Evolutionary conservation across 1,140 invertebrate species (phyloP).

Genomic region (Hylaeus volcanicus): DNA sequence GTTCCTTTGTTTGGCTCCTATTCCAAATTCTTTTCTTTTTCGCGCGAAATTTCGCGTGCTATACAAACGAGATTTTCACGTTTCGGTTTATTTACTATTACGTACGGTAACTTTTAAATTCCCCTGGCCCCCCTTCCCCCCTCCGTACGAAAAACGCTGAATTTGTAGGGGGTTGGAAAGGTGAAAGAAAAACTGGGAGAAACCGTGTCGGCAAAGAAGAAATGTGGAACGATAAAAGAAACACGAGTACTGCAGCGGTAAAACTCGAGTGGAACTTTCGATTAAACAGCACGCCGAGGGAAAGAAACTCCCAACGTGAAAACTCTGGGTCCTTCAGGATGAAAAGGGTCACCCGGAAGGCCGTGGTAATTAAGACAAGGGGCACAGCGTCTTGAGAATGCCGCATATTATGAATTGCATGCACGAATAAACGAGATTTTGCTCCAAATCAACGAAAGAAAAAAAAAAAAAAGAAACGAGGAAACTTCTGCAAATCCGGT

Average conservation of each 20-base stretch:
- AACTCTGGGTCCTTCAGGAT: not conserved
- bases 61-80: not conserved
- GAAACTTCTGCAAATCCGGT: not conserved
- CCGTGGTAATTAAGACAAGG: constrained; percentile 6
- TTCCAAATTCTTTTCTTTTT: not conserved
- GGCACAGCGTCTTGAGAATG: not conserved
- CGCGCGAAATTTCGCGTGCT: not conserved
- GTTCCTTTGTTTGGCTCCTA: too few relatives aligned
- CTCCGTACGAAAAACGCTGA: not conserved
- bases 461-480: not conserved
- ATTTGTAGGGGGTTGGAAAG: not conserved
- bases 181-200: not conserved
- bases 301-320: not conserved
- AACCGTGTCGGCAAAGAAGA: not conserved
- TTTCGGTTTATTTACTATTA: not conserved
- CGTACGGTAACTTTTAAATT: not conserved
- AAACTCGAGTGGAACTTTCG: constrained; percentile 13
- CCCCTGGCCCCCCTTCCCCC: too few relatives aligned
- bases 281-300: not conserved
- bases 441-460: not conserved
- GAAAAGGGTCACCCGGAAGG: not conserved
- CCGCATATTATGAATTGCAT: not conserved
- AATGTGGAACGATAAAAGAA: not conserved
- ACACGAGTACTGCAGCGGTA: not conserved
- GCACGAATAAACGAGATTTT: not conserved